A percentile compares a stretch with the other conserved stretches of the same genome.
Conservation (phyloP, 2,113 vertebrate genomes). For the Mugil cephalus region DNA sequence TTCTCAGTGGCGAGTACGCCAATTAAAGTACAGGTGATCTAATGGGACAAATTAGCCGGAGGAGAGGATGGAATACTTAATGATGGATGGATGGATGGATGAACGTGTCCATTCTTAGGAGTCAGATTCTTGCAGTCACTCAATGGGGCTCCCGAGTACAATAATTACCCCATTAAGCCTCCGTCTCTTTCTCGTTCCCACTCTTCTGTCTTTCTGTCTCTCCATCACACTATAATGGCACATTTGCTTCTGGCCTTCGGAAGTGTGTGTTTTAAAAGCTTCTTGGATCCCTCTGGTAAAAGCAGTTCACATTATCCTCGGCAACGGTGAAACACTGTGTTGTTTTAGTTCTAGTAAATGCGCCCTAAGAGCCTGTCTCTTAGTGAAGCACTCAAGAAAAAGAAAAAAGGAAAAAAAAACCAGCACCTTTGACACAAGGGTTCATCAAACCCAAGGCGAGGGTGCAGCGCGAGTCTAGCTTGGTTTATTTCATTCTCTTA, state of each 20-base stretch:
- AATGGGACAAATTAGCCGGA: conserved; percentile 30
- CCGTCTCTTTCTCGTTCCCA: conserved; percentile 9
- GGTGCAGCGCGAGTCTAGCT: background rate
- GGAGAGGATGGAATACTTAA: conserved; percentile 17
- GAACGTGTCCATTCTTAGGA: conserved; percentile 20
- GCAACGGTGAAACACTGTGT: background rate
- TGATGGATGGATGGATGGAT: conserved; percentile 21
- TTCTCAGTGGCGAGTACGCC: conserved; percentile 3
- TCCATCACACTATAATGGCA: conserved; percentile 19
- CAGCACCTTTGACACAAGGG: conserved; percentile 4
- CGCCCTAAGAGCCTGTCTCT: background rate
- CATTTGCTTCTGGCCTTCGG: conserved; percentile 29
- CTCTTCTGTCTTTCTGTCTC: conserved; percentile 21
- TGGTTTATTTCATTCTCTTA: conserved; percentile 19
- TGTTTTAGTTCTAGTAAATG: background rate
- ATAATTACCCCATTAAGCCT: conserved; percentile 65
- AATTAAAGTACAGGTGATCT: conserved; percentile 27
- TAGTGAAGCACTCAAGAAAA: background rate
- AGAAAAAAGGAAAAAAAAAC: background rate
- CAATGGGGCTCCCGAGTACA: conserved; percentile 56
- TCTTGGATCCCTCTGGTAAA: conserved; percentile 35
- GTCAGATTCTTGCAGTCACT: conserved; percentile 51
- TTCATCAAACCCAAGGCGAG: background rate
- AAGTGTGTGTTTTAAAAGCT: conserved; percentile 57
- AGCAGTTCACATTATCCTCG: conserved; percentile 18